Base-by-base conservation (phyloP, 2,888 invertebrate genomes). In the Deilephila elpenor region DNA sequence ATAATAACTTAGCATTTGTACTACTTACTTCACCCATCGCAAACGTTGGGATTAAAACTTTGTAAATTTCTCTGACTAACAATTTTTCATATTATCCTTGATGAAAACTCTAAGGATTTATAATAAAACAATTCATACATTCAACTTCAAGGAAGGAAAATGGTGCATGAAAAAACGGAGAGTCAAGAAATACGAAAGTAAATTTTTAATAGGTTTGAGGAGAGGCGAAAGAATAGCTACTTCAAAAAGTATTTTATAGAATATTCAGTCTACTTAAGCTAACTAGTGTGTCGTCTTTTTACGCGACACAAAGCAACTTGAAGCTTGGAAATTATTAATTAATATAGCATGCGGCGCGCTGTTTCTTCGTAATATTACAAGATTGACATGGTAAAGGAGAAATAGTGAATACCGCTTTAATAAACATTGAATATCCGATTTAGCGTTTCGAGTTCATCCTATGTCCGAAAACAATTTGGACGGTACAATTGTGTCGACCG, bases 281-380 rank as follows among this genome's bases (percentile, higher is more conserved):
- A 56, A 56, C 56, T 56, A 56, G 56, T n/a, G 14, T n/a, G 56
- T 56, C 56, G 56, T 56, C 56, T 56, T 56, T 56, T 56, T 56
- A 56, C 25, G 51, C 25, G 25, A 44, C 11, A 25, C 67, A 67
- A 67, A 44, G 67, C 67, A 67, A 67, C 25, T 64, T 64, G 62
- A 34, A 62, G 14, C 37, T 37, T 37, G 25, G 44, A 67, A 67
- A 14, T 67, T 51, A 67, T 67, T 67, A 60, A 60, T 60, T 60
- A 67, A 51, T 67, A 5, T 11, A 5, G 11, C 64, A 20, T 67
- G 64, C 37, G 44, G 44, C 14, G 44, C 44, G 20, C 14, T 44
- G 17, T 17, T 51, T 44, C 34, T 32, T 25, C 4, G 29, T 29
- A 17, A 61, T 34, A 25, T 51, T 14, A 67, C 67, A 17, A 25